These are phyloP conservation scores for Cyclura pinguis DNA, from an alignment of 2,797 vertebrate genomes.

Conservation along the genomic window DNA sequence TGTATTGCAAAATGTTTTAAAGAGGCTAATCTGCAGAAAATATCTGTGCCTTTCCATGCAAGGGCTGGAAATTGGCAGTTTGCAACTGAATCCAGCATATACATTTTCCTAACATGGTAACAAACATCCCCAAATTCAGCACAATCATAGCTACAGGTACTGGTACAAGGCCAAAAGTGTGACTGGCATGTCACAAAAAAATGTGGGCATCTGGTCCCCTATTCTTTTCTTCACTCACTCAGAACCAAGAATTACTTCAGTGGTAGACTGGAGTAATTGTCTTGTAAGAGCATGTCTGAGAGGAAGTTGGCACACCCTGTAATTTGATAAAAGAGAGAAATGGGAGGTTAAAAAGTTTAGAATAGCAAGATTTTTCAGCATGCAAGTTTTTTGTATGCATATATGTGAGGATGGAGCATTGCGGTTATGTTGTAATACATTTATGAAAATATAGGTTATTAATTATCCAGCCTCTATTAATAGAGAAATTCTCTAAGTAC, in stretches of 20 bases:
- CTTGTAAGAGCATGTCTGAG: constrained; percentile 32
- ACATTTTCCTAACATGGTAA: constrained; percentile 33
- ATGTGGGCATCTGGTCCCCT: not conserved
- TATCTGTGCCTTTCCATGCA: constrained; percentile 15
- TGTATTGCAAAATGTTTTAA: constrained; percentile 17
- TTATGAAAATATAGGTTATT: not conserved
- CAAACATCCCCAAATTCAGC: not conserved
- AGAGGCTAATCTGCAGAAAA: constrained; percentile 21
- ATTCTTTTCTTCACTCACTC: constrained; percentile 17
- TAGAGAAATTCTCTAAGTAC: not conserved
- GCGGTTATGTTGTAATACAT: not conserved
- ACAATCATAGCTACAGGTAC: not conserved
- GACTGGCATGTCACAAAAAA: not conserved
- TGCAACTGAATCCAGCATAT: not conserved
- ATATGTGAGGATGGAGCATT: not conserved
- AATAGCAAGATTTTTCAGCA: not conserved
- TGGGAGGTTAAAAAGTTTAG: not conserved
- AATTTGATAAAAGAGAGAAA: not conserved
- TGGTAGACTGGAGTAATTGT: constrained; percentile 44
- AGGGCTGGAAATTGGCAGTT: constrained; percentile 32
- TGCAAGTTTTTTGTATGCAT: not conserved
- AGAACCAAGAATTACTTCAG: constrained; percentile 49
- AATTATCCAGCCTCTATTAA: not conserved
- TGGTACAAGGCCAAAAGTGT: not conserved
- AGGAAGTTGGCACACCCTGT: constrained; percentile 18